Base-by-base conservation (phyloP, 1,140 invertebrate species). In the Teleogryllus occipitalis region DNA sequence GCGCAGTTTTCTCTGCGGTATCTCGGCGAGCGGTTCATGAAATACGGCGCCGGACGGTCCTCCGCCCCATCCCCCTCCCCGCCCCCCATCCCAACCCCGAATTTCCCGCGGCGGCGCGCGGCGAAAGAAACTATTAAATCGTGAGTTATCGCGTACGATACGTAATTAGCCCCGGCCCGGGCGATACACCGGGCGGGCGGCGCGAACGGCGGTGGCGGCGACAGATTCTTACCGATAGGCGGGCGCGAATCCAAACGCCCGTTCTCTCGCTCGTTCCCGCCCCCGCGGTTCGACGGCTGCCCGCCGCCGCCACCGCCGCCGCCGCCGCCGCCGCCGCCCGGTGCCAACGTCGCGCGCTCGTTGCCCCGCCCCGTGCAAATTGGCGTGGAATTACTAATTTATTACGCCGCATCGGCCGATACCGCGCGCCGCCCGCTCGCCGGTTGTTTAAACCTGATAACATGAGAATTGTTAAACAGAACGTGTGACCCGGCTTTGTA, bases 391-490 rank as follows among this genome's bases (percentile, higher is more conserved):
- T 65, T 18, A 65, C 54, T 65, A 65, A 65, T 65, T 65, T 65
- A 65, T 65, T 65, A 65, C 54, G 54, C 54, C 54, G 54, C 54
- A 65, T 65, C 54, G 54, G 54, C 18, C 54, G 54, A 65, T 65
- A 65, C 18, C 10, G 54, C 54, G 54, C 54, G 54, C 54, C 54
- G 54, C 10, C 2, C 54, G 54, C 54, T 65, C 54, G 54, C 10
- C 54, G 54, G 54, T 65, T 65, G 54, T 65, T 65, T 65, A 65
- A 65, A 65, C 54, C 54, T 65, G 54, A 65, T 65, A 65, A 65
- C 54, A 65, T 65, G 54, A 65, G 54, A 65, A 65, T 65, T 65
- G 54, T 65, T 65, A 65, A 65, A 65, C 54, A 65, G 54, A 65
- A 65, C 54, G 54, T 65, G 54, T 65, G 54, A 65, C 54, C 54